Evolutionary conservation across 2,113 vertebrate species (phyloP), one percentile per base, ranked within the genome.

Genomic region (Alaudala cheleensis): DNA sequence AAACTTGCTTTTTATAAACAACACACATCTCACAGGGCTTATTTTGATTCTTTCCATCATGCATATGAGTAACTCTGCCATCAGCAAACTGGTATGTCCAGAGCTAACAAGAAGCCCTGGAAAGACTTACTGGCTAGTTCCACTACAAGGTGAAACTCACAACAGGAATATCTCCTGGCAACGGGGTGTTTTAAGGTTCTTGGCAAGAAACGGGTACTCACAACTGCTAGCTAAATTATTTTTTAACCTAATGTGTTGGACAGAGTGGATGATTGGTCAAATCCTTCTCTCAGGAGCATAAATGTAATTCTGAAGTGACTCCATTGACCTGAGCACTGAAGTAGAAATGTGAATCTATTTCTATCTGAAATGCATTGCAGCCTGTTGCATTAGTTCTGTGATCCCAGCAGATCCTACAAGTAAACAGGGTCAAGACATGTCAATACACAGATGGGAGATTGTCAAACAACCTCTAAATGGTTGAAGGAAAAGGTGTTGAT

Each of bases 301-400:
- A 88, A 91, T 62, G 73, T 66, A 94, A 92, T 87, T 94, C 78
- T 93, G 62, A 91, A 91, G 73, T 76, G 87, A 94, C 71, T 92
- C 81, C 66, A 58, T 49, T 95, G 92, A 95, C 93, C 93, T 71
- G 67, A 93, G 87, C 82, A 71, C 62, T 90, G 87, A 95, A 90
- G 87, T 86, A 96, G 92, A 96, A 95, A 96, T 33, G 60, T 62
- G 79, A 71, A 80, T 86, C 51, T 94, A 76, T 95, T 94, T 90
- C 90, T 88, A n/a, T 82, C 67, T 73, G 70, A 90, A 91, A 86
- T 9, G 44, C 77, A 53, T 70, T 71, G 90, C 79, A 96, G 87
- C 34, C 81, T 93, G 58, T 66, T 6, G 0, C 70, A 76, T 85
- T 88, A 95, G 81, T 58, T 79, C 62, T 90, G 71, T 56, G 79